Conservation (phyloP, 1,140 invertebrate species). For the Drosophila sp. region DNA sequence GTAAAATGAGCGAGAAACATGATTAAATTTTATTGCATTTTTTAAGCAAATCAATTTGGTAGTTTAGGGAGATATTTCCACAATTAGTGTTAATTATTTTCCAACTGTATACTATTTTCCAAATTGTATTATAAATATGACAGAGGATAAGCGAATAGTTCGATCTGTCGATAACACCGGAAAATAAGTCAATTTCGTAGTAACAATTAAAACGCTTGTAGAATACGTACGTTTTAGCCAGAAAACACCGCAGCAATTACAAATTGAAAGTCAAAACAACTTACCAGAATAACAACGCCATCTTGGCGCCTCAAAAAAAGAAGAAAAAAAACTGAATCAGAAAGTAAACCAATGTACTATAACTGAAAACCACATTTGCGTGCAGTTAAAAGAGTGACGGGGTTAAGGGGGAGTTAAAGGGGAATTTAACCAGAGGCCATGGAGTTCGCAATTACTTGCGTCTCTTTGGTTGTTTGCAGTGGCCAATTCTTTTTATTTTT, state of each 20-base stretch:
- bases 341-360: slow-evolving; percentile 10
- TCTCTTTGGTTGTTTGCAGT: slow-evolving; percentile 54
- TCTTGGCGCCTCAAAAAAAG: slow-evolving; percentile 37
- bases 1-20: background rate
- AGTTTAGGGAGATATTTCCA: too few species aligned
- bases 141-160: too few species aligned
- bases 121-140: too few species aligned
- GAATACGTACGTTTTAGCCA: slow-evolving; percentile 2
- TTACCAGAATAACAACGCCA: slow-evolving; percentile 53
- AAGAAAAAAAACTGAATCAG: background rate
- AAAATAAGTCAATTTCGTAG: background rate
- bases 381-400: slow-evolving; percentile 13
- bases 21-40: background rate
- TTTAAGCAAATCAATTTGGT: too few species aligned
- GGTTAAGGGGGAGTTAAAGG: background rate
- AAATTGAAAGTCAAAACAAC: slow-evolving; percentile 29
- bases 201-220: slow-evolving; percentile 35
- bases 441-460: slow-evolving; percentile 43
- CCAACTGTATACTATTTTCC: too few species aligned
- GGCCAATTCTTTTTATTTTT: slow-evolving; percentile 6
- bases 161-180: background rate
- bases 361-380: slow-evolving; percentile 30
- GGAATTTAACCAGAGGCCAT: slow-evolving; percentile 21
- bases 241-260: slow-evolving; percentile 57
- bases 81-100: too few species aligned